Conservation (phyloP, 2,888 invertebrate species). For the Nomada lathburiana region DNA sequence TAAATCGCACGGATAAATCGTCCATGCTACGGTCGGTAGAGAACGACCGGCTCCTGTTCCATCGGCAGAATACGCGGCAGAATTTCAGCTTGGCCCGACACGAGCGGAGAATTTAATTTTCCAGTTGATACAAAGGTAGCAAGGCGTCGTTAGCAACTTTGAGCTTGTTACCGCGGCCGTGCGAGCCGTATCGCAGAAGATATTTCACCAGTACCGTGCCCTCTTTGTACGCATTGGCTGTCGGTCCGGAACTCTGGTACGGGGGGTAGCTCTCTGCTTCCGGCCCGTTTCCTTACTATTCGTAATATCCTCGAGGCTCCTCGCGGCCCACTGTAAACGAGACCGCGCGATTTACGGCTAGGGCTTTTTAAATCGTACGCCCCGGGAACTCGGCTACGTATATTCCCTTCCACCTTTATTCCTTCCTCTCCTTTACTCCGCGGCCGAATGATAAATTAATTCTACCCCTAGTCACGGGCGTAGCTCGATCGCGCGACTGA, state of each 20-base stretch:
- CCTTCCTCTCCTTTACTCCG: not conserved
- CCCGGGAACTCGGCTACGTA: constrained; percentile 9
- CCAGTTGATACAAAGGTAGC: constrained; percentile 56
- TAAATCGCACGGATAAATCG: not conserved
- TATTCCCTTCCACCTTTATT: constrained; percentile 16
- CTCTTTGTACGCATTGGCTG: constrained; percentile 42
- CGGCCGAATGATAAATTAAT: constrained; percentile 60
- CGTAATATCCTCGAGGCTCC: constrained; percentile 48
- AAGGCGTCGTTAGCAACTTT: constrained; percentile 53
- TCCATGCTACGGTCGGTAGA: not conserved
- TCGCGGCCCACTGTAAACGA: constrained; percentile 43
- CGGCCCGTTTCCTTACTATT: constrained; percentile 45
- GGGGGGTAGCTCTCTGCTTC: not conserved
- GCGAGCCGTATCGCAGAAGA: constrained; percentile 43
- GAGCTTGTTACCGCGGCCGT: constrained; percentile 45
- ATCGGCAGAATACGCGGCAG: not conserved
- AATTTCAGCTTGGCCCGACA: not conserved
- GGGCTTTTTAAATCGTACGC: constrained; percentile 53
- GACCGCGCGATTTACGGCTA: constrained; percentile 53
- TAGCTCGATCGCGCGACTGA: constrained; percentile 12
- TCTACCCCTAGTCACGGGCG: constrained; percentile 29
- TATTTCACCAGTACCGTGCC: constrained; percentile 41
- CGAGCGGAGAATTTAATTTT: constrained; percentile 48
- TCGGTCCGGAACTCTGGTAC: not conserved
- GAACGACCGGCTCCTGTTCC: not conserved